A percentile compares a stretch with the other conserved stretches of the same genome.
These are phyloP conservation scores for Epizoanthus stellaris DNA, from an alignment of 92 coral and sea anemone species.

Conservation along the genomic window DNA sequence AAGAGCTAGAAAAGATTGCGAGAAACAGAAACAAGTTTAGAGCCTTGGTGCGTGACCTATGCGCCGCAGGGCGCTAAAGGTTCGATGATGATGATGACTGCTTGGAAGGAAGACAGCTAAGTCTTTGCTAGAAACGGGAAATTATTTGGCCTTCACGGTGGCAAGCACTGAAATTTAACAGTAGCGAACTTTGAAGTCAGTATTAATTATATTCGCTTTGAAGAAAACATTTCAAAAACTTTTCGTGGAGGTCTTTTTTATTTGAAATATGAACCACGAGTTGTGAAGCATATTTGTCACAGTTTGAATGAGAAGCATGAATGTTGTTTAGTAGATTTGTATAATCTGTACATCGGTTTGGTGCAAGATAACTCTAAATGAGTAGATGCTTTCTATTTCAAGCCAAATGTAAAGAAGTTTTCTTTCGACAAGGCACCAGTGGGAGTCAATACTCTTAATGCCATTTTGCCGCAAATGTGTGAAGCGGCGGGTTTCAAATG, in stretches of 20 bases:
- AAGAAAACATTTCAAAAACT: constrained; percentile 4
- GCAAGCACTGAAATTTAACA: background rate
- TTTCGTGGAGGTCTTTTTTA: constrained; percentile 23
- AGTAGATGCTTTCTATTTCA: background rate
- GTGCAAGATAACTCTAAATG: background rate
- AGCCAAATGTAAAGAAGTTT: background rate
- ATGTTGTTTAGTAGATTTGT: background rate
- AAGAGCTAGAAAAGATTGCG: too few relatives aligned
- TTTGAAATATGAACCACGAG: constrained; percentile 9
- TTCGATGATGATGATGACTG: too few relatives aligned
- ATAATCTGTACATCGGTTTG: background rate
- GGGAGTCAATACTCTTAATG: background rate
- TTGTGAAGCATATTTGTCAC: constrained; percentile 20
- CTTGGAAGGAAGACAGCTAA: background rate
- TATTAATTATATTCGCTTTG: background rate
- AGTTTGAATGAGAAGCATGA: constrained; percentile 2
- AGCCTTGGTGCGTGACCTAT: too few relatives aligned
- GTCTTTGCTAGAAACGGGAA: constrained; percentile 3
- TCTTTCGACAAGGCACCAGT: background rate
- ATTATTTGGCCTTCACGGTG: constrained; percentile 5
- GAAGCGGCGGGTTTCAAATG: background rate
- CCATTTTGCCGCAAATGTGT: background rate
- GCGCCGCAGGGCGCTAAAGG: too few relatives aligned
- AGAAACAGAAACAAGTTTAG: too few relatives aligned
- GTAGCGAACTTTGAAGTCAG: constrained; percentile 12